Base-by-base conservation (phyloP, 2,888 invertebrate genomes). In the Gnatocerus cornutus region DNA sequence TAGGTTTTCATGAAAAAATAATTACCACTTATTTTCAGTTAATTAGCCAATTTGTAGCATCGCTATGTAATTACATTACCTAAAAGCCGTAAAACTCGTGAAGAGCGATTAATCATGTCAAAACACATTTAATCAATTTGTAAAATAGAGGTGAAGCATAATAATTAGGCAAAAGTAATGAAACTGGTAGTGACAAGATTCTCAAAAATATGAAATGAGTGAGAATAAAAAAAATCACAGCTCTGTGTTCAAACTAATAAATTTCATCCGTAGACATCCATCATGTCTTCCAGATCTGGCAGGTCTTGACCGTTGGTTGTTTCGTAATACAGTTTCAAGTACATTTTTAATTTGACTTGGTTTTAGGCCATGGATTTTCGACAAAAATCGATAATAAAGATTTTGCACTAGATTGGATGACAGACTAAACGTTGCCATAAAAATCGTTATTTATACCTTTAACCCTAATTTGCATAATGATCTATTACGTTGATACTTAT, bases 291-390 rank as follows among this genome's bases (percentile, higher is more conserved):
- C 53, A 37, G 33, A 53, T 27, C 27, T 27, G 37, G 30, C 16
- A 27, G n/a, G n/a, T n/a, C n/a, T n/a, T n/a, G n/a, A n/a, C n/a
- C n/a, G 3, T 21, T 16, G 16, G 3, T 48, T 48, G 16, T 48
- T 48, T 48, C 48, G 48, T 13, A 48, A 48, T 13, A 21, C 13
- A 48, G 1, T 21, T 48, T 48, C 48, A 48, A 48, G 48, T 14
- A 14, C 48, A 16, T 16, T 48, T 21, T n/a, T 27, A 50, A 50
- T 50, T 6, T 6, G n/a, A n/a, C n/a, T 4, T 9, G 14, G 50
- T 29, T 29, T 29, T 50, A 50, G 50, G 50, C 30, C 50, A 29
- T 0, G 29, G 10, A n/a, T 8, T 16, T 6, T 50, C 50, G 9
- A 27, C 16, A 27, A 29, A 50, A 12, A 50, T 46, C 16, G 3